Base-by-base conservation (phyloP, 1,140 invertebrate species). In the Scaptomyza pallida region DNA sequence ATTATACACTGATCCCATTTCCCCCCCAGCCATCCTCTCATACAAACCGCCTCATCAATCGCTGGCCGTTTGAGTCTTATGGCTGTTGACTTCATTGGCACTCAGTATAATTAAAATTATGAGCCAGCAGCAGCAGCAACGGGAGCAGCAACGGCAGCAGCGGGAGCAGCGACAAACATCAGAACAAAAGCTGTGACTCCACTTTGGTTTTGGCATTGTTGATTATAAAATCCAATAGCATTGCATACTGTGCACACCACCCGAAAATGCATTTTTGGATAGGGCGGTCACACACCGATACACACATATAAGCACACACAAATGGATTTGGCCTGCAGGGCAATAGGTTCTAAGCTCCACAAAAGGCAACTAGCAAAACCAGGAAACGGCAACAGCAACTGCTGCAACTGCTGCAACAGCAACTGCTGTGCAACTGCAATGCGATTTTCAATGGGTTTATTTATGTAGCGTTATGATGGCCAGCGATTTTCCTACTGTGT, bases 21-120 rank as follows among this genome's bases (percentile, higher is more conserved):
- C 13, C n/a, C 26, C 30, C 67, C 41, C n/a, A 6, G 6, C 23
- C 16, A 2, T 3, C 50, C 2, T 8, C 15, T 30, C 17, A 30
- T 8, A 30, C 26, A 30, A 6, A 21, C 54, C 54, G 44, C 60
- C 61, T 33, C 81, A 86, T 86, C 81, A 88, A 82, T 78, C 78
- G 82, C 54, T 62, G 57, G 45, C 61, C 78, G 75, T 65, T 88
- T 88, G 67, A 75, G 75, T 73, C 83, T 88, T 88, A 88, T 82
- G 71, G 83, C 82, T 78, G 80, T 82, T 82, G 82, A 88, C 82
- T 88, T 88, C 82, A 88, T 88, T 88, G 82, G 82, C 82, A 88
- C 82, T 88, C 82, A 88, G 78, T 88, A 88, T 88, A 88, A 88
- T 88, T 88, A 88, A 88, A 88, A 88, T 88, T 86, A 88, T 88